Percentiles rank a stretch among this genome's conserved stretches.
Evolutionary conservation across 2,113 vertebrate species (phyloP).

Genomic region (Macquaria australasica): DNA sequence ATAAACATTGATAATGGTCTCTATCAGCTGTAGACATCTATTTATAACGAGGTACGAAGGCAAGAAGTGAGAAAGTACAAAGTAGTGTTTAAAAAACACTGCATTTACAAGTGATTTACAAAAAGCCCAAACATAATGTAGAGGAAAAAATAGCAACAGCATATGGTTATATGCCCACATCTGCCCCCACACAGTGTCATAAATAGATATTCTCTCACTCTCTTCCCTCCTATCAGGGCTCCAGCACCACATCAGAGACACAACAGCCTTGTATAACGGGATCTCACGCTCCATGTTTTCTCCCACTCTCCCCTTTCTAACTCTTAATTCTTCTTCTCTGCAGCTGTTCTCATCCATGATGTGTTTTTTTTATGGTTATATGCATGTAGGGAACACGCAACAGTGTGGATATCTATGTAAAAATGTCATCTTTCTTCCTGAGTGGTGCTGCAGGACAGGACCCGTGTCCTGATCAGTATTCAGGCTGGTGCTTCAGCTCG

Average conservation of each 20-base stretch:
- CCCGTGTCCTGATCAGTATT: slow-evolving; percentile 65
- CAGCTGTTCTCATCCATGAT: slow-evolving; percentile 12
- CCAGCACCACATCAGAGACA: slow-evolving; percentile 72
- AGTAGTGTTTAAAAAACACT: not conserved
- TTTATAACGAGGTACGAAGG: not conserved
- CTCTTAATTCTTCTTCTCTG: slow-evolving; percentile 42
- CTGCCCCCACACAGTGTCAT: slow-evolving; percentile 69
- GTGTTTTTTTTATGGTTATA: slow-evolving; percentile 25
- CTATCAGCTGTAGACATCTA: not conserved
- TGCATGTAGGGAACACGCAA: slow-evolving; percentile 10
- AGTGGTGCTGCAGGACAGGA: slow-evolving; percentile 45
- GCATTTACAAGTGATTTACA: slow-evolving; percentile 40
- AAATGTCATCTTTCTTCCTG: not conserved
- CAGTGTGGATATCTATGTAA: not conserved
- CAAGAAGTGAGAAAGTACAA: not conserved
- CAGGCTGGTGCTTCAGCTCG: slow-evolving; percentile 42
- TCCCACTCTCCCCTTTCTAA: slow-evolving; percentile 45
- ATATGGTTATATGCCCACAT: slow-evolving; percentile 69
- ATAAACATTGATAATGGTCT: not conserved
- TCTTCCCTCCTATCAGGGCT: slow-evolving; percentile 60
- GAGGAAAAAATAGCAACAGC: slow-evolving; percentile 64
- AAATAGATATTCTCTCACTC: slow-evolving; percentile 73
- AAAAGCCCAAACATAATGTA: slow-evolving; percentile 46
- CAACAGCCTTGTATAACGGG: slow-evolving; percentile 70
- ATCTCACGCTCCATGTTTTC: slow-evolving; percentile 63